Base-by-base conservation (phyloP, 1,140 invertebrate species). In the Panagrolaimus sp. region DNA sequence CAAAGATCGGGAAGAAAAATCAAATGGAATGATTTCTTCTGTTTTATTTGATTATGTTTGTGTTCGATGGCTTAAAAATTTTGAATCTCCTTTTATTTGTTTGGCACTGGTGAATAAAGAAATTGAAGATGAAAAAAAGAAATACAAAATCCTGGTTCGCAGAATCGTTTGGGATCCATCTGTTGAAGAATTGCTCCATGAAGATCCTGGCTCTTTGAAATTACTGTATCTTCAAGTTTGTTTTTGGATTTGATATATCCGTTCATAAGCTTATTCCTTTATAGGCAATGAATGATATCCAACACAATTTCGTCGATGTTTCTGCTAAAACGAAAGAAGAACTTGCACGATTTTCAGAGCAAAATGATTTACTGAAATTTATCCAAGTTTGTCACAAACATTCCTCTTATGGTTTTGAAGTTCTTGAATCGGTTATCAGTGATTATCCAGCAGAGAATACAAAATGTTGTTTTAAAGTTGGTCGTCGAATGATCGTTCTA, bases 31-130 rank as follows among this genome's bases (percentile, higher is more conserved):
- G 52, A 58, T 12, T 21, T 26, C 21, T 26, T 1, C 52, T 4
- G 21, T 28, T 12, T 1, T 24, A 0, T 48, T 48, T 21, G 17
- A 46, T 15, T 62, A 17, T 76, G 63, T 63, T 67, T 74, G 68
- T 58, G 65, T 79, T 55, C 47, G 75, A 44, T 77, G 75, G 77
- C 73, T 77, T 14, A 78, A 79, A 47, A 77, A 77, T 52, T 77
- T 77, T 52, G 75, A 77, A 67, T 68, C 73, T 1, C 75, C 75
- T 1, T 77, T 44, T 44, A 76, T 77, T 46, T 77, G 77, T 4
- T 68, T 66, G 68, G 68, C 70, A 62, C 46, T 77, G 9, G 45
- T 58, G 8, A 79, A 77, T 48, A 28, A 44, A 47, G 43, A 66
- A 9, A 38, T 52, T 48, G 63, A 38, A 21, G 67, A 74, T 46